Base-by-base conservation (phyloP, 2,797 vertebrate genomes). In the Poecilia velifera region DNA sequence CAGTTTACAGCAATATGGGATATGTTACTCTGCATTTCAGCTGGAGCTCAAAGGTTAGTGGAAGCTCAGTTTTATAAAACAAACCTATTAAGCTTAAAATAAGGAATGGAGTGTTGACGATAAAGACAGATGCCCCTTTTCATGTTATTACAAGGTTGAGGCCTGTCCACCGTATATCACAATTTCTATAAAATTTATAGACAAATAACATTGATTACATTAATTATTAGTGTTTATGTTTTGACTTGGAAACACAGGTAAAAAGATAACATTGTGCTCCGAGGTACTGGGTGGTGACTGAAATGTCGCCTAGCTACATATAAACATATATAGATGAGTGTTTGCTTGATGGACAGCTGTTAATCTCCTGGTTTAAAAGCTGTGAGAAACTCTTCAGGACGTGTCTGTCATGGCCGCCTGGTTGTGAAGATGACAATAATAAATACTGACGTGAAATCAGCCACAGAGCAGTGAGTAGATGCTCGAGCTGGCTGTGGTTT, bases 401-500 rank as follows among this genome's bases (percentile, higher is more conserved):
- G 18, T 9, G 59, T 31, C 78, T 34, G 41, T 82, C 79, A 78
- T 84, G 76, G n/a, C 43, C 64, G 68, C 74, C 49, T 36, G 72
- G 73, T 68, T 76, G 75, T 41, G 66, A 79, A 81, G 81, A 79
- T 68, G 84, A 88, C 75, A 80, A 72, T 84, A 81, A 91, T 84
- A 85, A 88, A 83, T 76, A 59, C 36, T 84, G 91, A 91, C 77
- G 46, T 81, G 78, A 84, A 79, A 82, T 87, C 82, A 78, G 82
- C 76, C 72, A 73, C 72, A 66, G 78, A 86, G 74, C 74, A 79
- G 82, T 14, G 74, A 83, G 74, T 75, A 76, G 84, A 85, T 39
- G 80, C 81, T 77, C 74, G 86, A 86, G 82, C 85, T 82, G 89
- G 92, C 88, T 92, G 93, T 14, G 85, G 92, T 92, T 93, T 91